A percentile compares a stretch with the other conserved stretches of the same genome.
phyloP scores from a whole-genome alignment of 2,888 invertebrate genomes.

The Callyntrura guangdongensis region DNA sequence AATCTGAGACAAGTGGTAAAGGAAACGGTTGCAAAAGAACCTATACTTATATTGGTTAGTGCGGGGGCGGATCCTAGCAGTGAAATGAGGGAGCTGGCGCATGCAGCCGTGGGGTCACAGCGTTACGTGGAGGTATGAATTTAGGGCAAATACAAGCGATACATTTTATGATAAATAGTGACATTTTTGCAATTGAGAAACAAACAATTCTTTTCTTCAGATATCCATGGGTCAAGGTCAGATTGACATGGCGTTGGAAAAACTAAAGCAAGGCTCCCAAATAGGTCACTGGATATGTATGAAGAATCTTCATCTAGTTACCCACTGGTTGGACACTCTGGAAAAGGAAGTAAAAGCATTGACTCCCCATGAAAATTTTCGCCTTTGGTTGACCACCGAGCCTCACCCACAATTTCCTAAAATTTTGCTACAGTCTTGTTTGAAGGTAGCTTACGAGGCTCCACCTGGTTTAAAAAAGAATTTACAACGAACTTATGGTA shows the following conservation, averaged over 20 bases:
- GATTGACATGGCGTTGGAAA: constrained; percentile 89
- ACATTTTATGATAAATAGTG: no score
- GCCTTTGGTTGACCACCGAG: constrained; percentile 95
- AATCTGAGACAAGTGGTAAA: constrained; percentile 88
- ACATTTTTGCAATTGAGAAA: no score
- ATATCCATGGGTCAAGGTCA: constrained; percentile 94
- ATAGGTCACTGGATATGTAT: constrained; percentile 92
- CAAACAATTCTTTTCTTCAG: constrained; percentile 85
- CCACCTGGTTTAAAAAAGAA: constrained; percentile 95
- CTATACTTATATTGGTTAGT: constrained; percentile 94
- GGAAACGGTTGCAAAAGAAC: constrained; percentile 89
- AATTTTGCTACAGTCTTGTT: constrained; percentile 91
- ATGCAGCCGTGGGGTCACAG: constrained; percentile 86
- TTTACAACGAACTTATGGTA: constrained; percentile 91
- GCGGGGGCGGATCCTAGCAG: constrained; percentile 95
- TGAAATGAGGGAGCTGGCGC: constrained; percentile 91
- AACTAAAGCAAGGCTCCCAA: constrained; percentile 88
- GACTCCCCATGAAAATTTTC: constrained; percentile 88
- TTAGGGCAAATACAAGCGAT: no score
- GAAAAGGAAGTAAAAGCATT: constrained; percentile 89
- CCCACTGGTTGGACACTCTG: constrained; percentile 90
- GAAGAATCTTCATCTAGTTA: constrained; percentile 93
- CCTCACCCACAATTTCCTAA: constrained; percentile 92
- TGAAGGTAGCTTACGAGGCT: constrained; percentile 93
- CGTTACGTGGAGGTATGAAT: constrained; percentile 88